These are phyloP conservation scores for Camponotus fellah DNA, from an alignment of 2,888 invertebrate species.

Conservation along the genomic window DNA sequence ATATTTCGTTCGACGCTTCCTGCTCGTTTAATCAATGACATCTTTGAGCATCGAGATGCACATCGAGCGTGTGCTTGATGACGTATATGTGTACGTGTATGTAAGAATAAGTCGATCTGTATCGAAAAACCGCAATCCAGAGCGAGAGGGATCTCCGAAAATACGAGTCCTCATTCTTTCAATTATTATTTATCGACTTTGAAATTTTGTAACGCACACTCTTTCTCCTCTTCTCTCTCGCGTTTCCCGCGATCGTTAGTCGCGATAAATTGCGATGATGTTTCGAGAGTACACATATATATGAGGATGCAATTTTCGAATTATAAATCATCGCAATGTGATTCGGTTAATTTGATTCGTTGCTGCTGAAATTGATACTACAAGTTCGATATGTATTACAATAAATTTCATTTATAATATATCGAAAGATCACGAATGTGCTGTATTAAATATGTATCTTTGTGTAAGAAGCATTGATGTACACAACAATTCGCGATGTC, in stretches of 20 bases:
- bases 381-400: slow-evolving; percentile 27
- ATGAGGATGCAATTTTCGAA: slow-evolving; percentile 20
- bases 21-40: slow-evolving; percentile 81
- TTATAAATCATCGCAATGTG: slow-evolving; percentile 47
- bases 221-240: background rate
- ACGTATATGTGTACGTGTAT: no score
- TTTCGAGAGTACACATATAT: slow-evolving; percentile 11
- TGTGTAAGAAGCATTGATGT: background rate
- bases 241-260: slow-evolving; percentile 11
- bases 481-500: background rate
- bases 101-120: background rate
- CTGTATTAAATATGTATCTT: background rate
- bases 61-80: background rate
- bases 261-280: slow-evolving; percentile 32
- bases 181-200: slow-evolving; percentile 41
- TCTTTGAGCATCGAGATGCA: slow-evolving; percentile 75
- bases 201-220: background rate
- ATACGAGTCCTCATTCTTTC: slow-evolving; percentile 3
- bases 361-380: slow-evolving; percentile 9
- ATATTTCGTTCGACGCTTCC: slow-evolving; percentile 75
- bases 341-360: slow-evolving; percentile 36
- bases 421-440: background rate
- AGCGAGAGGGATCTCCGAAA: background rate
- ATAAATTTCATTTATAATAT: slow-evolving; percentile 37
- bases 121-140: slow-evolving; percentile 13